Percentiles rank a stretch among this genome's conserved stretches.
Conservation (phyloP, 2,888 invertebrate species). For the Chironomus tentans region DNA sequence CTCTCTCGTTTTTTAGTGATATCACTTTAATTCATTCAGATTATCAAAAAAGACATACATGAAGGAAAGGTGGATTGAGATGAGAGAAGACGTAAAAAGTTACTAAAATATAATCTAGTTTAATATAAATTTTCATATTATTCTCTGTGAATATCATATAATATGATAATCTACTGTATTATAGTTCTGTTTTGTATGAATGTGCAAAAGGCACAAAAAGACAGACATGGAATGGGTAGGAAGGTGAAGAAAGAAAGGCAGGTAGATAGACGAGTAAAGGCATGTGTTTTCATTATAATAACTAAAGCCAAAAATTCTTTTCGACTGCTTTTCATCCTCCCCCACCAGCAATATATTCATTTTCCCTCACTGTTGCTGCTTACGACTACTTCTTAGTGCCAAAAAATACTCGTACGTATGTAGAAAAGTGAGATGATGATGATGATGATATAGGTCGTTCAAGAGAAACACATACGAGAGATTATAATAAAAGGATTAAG, state of each 20-base stretch:
- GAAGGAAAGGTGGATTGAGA: background rate
- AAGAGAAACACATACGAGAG: background rate
- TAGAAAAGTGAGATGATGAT: background rate
- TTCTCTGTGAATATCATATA: background rate
- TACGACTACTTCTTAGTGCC: background rate
- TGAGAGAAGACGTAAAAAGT: background rate
- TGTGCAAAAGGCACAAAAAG: too few relatives aligned
- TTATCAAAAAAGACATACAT: background rate
- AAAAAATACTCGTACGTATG: background rate
- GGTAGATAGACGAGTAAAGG: too few relatives aligned
- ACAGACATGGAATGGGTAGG: too few relatives aligned
- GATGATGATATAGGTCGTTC: constrained; percentile 21
- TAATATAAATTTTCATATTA: background rate
- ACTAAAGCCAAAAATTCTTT: too few relatives aligned
- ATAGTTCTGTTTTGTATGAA: too few relatives aligned
- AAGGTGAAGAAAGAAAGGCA: too few relatives aligned
- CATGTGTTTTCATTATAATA: too few relatives aligned
- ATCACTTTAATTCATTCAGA: background rate
- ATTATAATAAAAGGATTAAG: constrained; percentile 25
- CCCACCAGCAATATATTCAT: background rate
- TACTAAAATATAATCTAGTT: background rate
- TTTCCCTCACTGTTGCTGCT: background rate
- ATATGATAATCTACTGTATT: background rate
- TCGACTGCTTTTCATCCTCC: background rate
- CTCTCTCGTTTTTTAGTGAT: background rate